These are phyloP conservation scores for Neoascia interrupta DNA, from an alignment of 2,888 invertebrate genomes.

Conservation along the genomic window DNA sequence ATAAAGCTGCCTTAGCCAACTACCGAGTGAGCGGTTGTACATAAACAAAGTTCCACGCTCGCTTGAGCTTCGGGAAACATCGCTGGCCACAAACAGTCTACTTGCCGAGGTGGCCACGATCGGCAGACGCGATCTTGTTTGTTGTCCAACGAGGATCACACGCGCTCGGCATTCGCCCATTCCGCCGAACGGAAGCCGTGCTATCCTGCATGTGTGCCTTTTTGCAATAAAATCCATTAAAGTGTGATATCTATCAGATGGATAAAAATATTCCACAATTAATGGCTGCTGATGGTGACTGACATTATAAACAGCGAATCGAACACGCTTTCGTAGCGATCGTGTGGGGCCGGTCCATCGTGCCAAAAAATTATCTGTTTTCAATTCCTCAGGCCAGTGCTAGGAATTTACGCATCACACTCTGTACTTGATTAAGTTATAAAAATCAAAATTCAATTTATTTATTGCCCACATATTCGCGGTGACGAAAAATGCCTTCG, in stretches of 20 bases:
- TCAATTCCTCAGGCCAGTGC: not conserved
- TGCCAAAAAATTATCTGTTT: constrained; percentile 57
- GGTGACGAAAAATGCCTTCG: constrained; percentile 48
- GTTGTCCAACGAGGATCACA: constrained; percentile 41
- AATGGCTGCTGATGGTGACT: constrained; percentile 50
- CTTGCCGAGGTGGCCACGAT: constrained; percentile 51
- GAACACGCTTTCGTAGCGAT: constrained; percentile 46
- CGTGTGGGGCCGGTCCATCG: too few relatives aligned
- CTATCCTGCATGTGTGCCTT: not conserved
- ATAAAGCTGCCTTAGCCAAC: constrained; percentile 25
- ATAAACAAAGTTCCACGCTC: constrained; percentile 39
- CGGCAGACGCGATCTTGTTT: constrained; percentile 53
- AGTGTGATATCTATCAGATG: constrained; percentile 27
- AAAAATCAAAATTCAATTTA: constrained; percentile 32
- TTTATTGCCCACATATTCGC: constrained; percentile 15
- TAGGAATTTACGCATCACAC: constrained; percentile 40
- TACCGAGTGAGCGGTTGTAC: constrained; percentile 27
- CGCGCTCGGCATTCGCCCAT: constrained; percentile 24
- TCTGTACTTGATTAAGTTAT: constrained; percentile 36
- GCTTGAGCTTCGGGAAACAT: constrained; percentile 48
- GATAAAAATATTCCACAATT: constrained; percentile 50
- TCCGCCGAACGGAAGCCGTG: constrained; percentile 36
- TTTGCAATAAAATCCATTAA: constrained; percentile 36
- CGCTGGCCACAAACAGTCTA: constrained; percentile 52
- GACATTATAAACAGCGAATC: constrained; percentile 57